phyloP scores from a whole-genome alignment of 2,888 invertebrate species.

The Epinotia nisella region DNA sequence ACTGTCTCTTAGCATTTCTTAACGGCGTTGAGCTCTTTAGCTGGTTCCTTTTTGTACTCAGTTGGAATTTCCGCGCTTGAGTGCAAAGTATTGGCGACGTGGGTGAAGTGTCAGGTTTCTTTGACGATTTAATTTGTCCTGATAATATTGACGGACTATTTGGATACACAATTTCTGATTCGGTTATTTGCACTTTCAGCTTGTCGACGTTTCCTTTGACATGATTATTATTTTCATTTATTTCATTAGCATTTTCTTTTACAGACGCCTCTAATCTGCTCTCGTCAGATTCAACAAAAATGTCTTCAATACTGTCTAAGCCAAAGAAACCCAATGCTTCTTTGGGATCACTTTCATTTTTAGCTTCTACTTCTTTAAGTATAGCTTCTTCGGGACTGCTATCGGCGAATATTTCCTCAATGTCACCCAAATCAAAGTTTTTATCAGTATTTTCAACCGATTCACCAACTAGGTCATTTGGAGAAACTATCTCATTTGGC shows the following conservation, averaged over 20 bases:
- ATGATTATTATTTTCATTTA: constrained; percentile 26
- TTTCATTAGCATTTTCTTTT: constrained; percentile 23
- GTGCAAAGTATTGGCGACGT: constrained; percentile 73
- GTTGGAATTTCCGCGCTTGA: constrained; percentile 63
- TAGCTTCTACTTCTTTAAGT: constrained; percentile 48
- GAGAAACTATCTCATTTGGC: constrained; percentile 47
- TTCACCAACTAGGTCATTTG: constrained; percentile 45
- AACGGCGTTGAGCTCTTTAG: constrained; percentile 58
- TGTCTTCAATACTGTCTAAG: constrained; percentile 77
- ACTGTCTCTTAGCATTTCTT: constrained; percentile 55
- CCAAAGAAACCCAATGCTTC: constrained; percentile 72
- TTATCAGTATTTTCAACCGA: constrained; percentile 51
- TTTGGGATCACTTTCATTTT: constrained; percentile 52
- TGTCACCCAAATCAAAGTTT: constrained; percentile 76
- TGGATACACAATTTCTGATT: constrained; percentile 46
- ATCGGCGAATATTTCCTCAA: constrained; percentile 71
- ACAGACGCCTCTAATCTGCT: constrained; percentile 44
- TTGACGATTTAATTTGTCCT: constrained; percentile 53
- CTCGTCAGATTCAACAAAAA: constrained; percentile 73
- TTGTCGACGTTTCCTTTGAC: constrained; percentile 10
- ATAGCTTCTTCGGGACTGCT: constrained; percentile 62
- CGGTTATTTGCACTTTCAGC: constrained; percentile 3
- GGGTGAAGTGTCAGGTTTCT: constrained; percentile 46
- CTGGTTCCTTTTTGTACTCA: constrained; percentile 58
- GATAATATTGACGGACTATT: constrained; percentile 75